Evolutionary conservation across 2,113 vertebrate species (phyloP), one percentile per base, ranked within the genome.

Genomic region (Artemisiospiza belli): DNA sequence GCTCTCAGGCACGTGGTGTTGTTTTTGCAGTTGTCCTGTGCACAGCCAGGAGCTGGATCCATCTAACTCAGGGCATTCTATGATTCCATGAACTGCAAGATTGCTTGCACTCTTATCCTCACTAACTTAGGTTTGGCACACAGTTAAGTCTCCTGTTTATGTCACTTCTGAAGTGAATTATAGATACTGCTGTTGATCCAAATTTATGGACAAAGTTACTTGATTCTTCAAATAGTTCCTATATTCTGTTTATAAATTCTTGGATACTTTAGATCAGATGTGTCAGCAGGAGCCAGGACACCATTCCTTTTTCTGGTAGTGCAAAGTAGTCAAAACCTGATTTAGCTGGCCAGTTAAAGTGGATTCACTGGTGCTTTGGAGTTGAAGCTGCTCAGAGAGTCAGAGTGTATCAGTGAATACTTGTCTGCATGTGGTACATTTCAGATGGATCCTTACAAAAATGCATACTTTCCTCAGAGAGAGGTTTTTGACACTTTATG

Each of bases 171-270:
- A 67, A 74, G 51, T 23, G 33, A 69, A 57, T 47, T 11, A 1
- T 12, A 28, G 78, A 62, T 67, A 5, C 13, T 66, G 27, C n/a
- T 8, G 11, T 28, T 54, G 76, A 59, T 30, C 68, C 41, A 67
- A 59, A 67, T 63, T 51, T 15, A 35, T 0, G 0, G 75, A 15
- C 62, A 37, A 62, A 83, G 73, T 76, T 49, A 62, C 62, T 46
- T 43, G 39, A 70, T 54, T 83, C 68, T 77, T 89, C 83, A 58
- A 54, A 86, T 24, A 55, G 20, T 54, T 90, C 76, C 64, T 47
- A 91, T 77, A 89, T 83, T 61, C 83, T 89, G 68, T 87, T 87
- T 87, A 86, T 30, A 74, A 93, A 89, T 95, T 90, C 68, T 37
- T 83, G 68, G 21, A 52, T 49, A 16, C 64, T 90, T 66, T 5